Conservation (phyloP, 2,888 invertebrate species). For the Drosophila atripex region DNA sequence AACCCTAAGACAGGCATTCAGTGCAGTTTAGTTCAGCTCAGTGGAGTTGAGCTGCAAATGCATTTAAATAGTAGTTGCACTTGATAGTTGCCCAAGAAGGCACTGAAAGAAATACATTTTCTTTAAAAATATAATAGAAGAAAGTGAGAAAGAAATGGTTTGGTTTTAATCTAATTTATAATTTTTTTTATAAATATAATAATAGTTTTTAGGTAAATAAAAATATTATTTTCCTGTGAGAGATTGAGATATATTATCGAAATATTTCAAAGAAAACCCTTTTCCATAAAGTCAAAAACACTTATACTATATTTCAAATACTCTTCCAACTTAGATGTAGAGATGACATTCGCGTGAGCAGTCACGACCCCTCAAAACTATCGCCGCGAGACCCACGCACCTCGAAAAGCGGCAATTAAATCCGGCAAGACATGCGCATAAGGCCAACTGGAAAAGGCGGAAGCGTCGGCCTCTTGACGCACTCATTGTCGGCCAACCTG, state of each 20-base stretch:
- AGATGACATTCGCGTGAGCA: background rate
- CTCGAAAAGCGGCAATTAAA: conserved; percentile 29
- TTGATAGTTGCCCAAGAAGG: background rate
- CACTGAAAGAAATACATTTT: conserved; percentile 7
- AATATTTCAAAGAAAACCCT: too few relatives aligned
- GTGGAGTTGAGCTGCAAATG: conserved; percentile 22
- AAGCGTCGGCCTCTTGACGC: conserved; percentile 57
- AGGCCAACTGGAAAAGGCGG: conserved; percentile 30
- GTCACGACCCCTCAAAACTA: background rate
- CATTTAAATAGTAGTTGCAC: conserved; percentile 9
- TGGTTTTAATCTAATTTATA: too few relatives aligned
- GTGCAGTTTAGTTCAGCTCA: conserved; percentile 42
- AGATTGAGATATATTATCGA: too few relatives aligned
- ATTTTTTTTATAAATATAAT: too few relatives aligned
- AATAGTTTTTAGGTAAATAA: too few relatives aligned
- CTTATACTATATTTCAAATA: background rate
- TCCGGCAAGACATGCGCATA: conserved; percentile 9
- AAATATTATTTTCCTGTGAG: too few relatives aligned
- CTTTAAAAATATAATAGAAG: too few relatives aligned
- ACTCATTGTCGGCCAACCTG: conserved; percentile 53
- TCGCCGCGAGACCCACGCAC: conserved; percentile 10
- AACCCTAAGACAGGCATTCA: conserved; percentile 61
- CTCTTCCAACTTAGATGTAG: background rate
- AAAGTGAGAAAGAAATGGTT: too few relatives aligned
- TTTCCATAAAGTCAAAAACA: too few relatives aligned